A percentile compares a stretch with the other conserved stretches of the same genome.
phyloP scores from a whole-genome alignment of 2,113 vertebrate genomes.

The Bettongia penicillata region DNA sequence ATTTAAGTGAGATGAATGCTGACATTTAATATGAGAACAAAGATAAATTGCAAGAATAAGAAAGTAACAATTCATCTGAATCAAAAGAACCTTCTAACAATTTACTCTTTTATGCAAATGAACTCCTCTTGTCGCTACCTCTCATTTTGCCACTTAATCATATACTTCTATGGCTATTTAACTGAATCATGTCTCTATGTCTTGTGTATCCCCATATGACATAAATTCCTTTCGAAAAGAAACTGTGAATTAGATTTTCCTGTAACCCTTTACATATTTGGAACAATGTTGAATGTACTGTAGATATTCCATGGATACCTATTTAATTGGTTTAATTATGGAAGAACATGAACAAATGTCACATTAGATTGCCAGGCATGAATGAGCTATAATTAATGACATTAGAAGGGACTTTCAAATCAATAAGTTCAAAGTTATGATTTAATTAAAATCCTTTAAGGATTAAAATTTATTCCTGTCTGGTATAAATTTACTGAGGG shows the following conservation, averaged over 20 bases:
- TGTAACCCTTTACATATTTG: not conserved
- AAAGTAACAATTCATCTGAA: not conserved
- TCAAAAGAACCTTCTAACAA: not conserved
- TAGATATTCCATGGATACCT: not conserved
- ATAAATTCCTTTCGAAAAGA: not conserved
- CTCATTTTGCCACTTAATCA: not conserved
- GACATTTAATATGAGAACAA: not conserved
- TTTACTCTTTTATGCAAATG: not conserved
- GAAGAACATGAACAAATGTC: not conserved
- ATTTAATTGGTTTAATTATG: not conserved
- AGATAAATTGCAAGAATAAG: not conserved
- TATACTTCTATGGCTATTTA: not conserved
- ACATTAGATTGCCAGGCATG: not conserved
- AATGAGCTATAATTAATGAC: not conserved
- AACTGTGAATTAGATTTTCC: not conserved
- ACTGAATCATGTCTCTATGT: not conserved
- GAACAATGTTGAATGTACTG: not conserved
- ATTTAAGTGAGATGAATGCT: not conserved
- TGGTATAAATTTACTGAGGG: not conserved
- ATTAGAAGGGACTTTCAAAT: not conserved
- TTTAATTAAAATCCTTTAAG: not conserved
- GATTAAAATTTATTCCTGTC: not conserved
- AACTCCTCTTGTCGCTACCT: not conserved
- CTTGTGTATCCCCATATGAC: not conserved
- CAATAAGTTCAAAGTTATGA: not conserved